These are phyloP conservation scores for Tanypteryx hageni DNA, from an alignment of 2,888 invertebrate genomes.

Conservation along the genomic window DNA sequence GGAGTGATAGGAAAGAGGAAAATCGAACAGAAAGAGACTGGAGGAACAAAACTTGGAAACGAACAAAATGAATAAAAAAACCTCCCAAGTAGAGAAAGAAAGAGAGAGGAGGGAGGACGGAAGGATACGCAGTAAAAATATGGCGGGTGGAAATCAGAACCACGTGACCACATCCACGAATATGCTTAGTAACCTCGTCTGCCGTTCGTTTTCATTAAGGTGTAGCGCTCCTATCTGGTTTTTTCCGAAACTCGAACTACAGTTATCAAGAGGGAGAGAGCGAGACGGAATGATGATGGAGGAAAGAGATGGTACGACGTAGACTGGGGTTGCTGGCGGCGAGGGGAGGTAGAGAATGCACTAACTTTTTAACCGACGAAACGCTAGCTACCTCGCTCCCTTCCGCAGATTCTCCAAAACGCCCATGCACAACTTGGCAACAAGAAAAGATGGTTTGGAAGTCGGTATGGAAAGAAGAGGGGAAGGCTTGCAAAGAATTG, in stretches of 20 bases:
- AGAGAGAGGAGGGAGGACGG: background rate
- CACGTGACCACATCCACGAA: background rate
- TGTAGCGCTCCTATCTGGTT: background rate
- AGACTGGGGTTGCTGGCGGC: background rate
- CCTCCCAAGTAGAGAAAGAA: background rate
- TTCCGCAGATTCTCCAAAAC: background rate
- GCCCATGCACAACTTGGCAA: conserved; percentile 1
- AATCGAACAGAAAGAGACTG: background rate
- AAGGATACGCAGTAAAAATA: background rate
- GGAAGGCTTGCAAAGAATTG: background rate
- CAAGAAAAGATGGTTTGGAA: background rate
- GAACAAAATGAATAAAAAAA: background rate
- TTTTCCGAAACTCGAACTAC: background rate
- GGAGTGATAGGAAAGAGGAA: background rate
- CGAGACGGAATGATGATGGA: background rate
- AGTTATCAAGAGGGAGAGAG: background rate
- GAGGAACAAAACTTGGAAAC: background rate
- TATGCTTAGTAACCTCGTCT: conserved; percentile 6
- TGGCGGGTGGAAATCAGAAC: background rate
- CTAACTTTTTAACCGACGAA: background rate
- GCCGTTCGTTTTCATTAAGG: conserved; percentile 47
- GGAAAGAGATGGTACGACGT: background rate
- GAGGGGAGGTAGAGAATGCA: background rate
- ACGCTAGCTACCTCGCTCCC: background rate
- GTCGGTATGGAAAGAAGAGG: background rate